Evolutionary conservation across 2,888 invertebrate species (phyloP).

Genomic region (Tenthredo amoena): DNA sequence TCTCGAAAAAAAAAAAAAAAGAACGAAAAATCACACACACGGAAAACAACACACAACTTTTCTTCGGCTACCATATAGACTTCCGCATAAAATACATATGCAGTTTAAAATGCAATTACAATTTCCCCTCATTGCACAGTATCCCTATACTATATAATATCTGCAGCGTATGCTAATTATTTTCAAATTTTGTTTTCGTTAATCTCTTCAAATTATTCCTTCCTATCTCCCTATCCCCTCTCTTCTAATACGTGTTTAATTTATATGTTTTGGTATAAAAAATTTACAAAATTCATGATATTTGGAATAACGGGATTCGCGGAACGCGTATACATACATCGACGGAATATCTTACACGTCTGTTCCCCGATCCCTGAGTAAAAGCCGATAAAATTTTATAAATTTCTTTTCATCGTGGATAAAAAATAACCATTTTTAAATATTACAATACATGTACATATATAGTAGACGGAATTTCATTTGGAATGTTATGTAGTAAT

Average conservation of each 20-base stretch:
- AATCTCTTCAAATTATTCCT: background rate
- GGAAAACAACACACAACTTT: background rate
- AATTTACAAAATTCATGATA: background rate
- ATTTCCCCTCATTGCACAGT: slow-evolving; percentile 39
- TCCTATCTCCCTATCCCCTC: background rate
- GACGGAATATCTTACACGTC: background rate
- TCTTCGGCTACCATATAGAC: background rate
- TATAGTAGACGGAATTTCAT: background rate
- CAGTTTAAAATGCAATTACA: slow-evolving; percentile 9
- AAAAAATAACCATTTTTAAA: background rate
- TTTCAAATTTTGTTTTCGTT: background rate
- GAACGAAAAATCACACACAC: background rate
- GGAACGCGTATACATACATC: background rate
- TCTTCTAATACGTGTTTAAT: background rate
- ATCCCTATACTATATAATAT: slow-evolving; percentile 29
- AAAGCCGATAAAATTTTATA: slow-evolving; percentile 4
- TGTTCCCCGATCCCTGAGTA: background rate
- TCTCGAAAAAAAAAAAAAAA: background rate
- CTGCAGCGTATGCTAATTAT: background rate
- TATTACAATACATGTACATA: background rate
- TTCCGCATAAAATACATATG: slow-evolving; percentile 14
- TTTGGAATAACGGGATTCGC: background rate
- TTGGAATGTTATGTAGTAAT: slow-evolving; percentile 26
- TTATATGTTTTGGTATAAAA: background rate
- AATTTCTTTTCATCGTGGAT: background rate